These are phyloP conservation scores for Crioceris asparagi DNA, from an alignment of 2,888 invertebrate genomes.

Conservation along the genomic window DNA sequence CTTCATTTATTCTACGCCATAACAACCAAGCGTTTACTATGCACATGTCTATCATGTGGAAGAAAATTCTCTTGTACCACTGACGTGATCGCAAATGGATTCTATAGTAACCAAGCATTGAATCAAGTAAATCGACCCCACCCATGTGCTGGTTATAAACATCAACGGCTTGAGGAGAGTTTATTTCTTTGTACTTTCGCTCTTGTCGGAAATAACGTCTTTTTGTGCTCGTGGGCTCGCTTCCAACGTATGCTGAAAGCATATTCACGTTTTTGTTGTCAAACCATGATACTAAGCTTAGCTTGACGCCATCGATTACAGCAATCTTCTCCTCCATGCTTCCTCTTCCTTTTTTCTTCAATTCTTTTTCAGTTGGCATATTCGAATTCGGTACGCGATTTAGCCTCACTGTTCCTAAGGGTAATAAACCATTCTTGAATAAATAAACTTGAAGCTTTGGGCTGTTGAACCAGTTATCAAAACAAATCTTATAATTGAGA, in stretches of 20 bases:
- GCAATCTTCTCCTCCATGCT: slow-evolving; percentile 16
- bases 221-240: slow-evolving; percentile 11
- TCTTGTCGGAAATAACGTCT: slow-evolving; percentile 13
- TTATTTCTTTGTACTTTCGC: neutral
- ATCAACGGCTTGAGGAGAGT: neutral
- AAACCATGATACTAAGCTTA: slow-evolving; percentile 25
- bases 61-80: slow-evolving; percentile 6
- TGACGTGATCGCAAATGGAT: slow-evolving; percentile 3
- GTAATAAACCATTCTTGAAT: slow-evolving; percentile 16
- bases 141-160: slow-evolving; percentile 4
- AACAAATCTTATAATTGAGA: slow-evolving; percentile 17
- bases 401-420: slow-evolving; percentile 15
- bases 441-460: slow-evolving; percentile 15
- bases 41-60: too few relatives aligned
- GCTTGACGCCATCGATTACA: slow-evolving; percentile 16
- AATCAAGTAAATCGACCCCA: slow-evolving; percentile 5
- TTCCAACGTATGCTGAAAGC: slow-evolving; percentile 26
- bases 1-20: too few relatives aligned
- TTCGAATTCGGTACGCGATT: slow-evolving; percentile 8
- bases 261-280: slow-evolving; percentile 30
- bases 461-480: slow-evolving; percentile 28
- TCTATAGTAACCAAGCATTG: slow-evolving; percentile 6
- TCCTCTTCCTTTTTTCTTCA: slow-evolving; percentile 17
- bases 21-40: too few relatives aligned
- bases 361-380: slow-evolving; percentile 6